Base-by-base conservation (phyloP, 2,888 invertebrate genomes). In the Eristalinus sepulchralis region DNA sequence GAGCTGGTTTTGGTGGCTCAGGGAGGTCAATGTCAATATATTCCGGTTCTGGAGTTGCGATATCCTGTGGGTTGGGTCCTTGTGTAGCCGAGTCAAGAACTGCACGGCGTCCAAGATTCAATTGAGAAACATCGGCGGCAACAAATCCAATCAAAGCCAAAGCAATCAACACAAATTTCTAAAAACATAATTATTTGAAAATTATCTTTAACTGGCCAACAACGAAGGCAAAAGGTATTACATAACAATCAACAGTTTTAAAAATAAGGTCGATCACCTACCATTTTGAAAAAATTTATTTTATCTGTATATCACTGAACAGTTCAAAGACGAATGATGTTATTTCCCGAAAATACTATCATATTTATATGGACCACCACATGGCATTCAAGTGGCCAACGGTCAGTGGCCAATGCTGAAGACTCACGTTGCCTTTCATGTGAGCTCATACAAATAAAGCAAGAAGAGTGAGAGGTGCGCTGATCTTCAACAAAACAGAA, bases 281-380 rank as follows among this genome's bases (percentile, higher is more conserved):
- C 88, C 88, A 88, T 88, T 82, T 85, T 85, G 59, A 53, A 73
- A 75, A 64, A 66, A 70, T 68, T 36, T 68, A 27, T 36, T 57
- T 75, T 68, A 89, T 90, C 89, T 89, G 89, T 89, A 90, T 89
- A 89, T 90, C 90, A 90, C 90, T 89, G 89, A 90, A 90, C 90
- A 91, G 92, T 91, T 91, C 90, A 90, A 91, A 92, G 90, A 91
- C 91, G 92, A 92, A 91, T 92, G 92, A 91, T 92, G 91, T 90
- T 92, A 90, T 90, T 90, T 89, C 89, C 89, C 89, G 88, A 89
- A 90, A 90, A 88, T 89, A 90, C 91, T 89, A 89, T 90, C 90
- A 90, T 91, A 91, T 92, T 92, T 92, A 92, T 91, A 91, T 89
- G 67, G 88, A 88, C 78, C 67, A 84, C 62, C 53, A 34, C 71